Evolutionary conservation across 53 echinoderm and acorn worm genomes (phyloP), one percentile per base, ranked within the genome.

Genomic region (Arbacia lixula): DNA sequence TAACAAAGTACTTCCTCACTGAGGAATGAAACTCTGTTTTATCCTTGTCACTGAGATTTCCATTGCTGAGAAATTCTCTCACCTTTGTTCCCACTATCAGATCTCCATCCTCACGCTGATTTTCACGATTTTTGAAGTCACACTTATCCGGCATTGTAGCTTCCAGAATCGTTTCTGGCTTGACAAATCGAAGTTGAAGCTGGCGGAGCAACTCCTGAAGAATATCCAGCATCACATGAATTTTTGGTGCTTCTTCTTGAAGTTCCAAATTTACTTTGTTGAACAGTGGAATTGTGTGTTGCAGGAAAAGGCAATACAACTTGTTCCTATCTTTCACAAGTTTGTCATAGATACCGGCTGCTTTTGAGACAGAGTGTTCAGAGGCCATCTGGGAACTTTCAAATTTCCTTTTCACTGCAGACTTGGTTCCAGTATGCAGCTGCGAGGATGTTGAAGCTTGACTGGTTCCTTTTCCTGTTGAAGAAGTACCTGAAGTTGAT

Each of bases 251-350:
- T 31, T 72, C 63, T 51, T 73, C 49, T 73, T 88, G 73, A n/a
- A 88, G 51, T 62, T 88, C 74, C 29, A 83, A 60, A 53, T 83
- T 83, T 3, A 83, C 50, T 28, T 38, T 88, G 68, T 83, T 88
- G n/a, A 88, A 88, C 63, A 88, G 50, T 72, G 88, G 83, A 71
- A 83, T 88, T 42, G 83, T 83, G 53, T 87, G 66, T 49, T 88
- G 68, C 31, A 88, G 31, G 65, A 87, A 88, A 33, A 88, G 51
- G 75, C 73, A 88, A 50, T 73, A 83, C 36, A 88, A 60, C 61
- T 83, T 88, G 53, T 88, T 66, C 46, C 71, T 38, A 36, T 83
- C 43, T 64, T 60, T 36, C 57, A 72, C 71, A 35, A 88, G 42
- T 73, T 83, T 42, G 26, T 69, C 88, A 69, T 56, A 61, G 76